Conservation (phyloP, 2,113 vertebrate species). For the Bothrops jararaca region DNA sequence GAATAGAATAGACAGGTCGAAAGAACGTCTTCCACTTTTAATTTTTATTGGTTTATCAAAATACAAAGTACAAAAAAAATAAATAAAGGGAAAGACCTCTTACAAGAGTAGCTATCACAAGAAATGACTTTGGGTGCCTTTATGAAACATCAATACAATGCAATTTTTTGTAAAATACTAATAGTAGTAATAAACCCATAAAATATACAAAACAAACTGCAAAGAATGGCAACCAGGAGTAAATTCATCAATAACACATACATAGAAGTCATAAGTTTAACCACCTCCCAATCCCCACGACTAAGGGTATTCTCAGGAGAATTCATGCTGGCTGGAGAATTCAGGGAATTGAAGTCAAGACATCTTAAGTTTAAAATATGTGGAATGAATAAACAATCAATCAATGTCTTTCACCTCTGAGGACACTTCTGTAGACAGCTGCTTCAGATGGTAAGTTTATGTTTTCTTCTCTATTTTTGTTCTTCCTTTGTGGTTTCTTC, state of each 20-base stretch:
- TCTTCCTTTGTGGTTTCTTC: neutral
- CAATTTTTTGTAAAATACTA: neutral
- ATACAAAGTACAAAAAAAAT: too few relatives aligned
- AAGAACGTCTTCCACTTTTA: too few relatives aligned
- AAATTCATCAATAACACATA: neutral
- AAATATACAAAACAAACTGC: neutral
- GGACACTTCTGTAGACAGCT: neutral
- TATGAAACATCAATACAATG: neutral
- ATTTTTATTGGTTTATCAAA: too few relatives aligned
- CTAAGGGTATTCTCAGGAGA: too few relatives aligned
- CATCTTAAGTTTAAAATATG: neutral
- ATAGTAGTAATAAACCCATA: neutral
- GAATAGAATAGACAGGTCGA: too few relatives aligned
- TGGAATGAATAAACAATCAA: neutral
- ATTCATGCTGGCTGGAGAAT: too few relatives aligned
- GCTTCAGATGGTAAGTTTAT: neutral
- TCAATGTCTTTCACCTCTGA: neutral
- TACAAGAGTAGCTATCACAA: neutral
- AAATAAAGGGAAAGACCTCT: too few relatives aligned
- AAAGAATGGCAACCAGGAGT: neutral
- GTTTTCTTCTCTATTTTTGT: neutral
- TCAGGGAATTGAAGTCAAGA: too few relatives aligned
- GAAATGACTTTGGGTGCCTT: neutral
- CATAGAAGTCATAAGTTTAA: neutral
- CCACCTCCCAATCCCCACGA: too few relatives aligned